These are phyloP conservation scores for Canis aureus DNA, from an alignment of 2,113 vertebrate species.

Conservation along the genomic window DNA sequence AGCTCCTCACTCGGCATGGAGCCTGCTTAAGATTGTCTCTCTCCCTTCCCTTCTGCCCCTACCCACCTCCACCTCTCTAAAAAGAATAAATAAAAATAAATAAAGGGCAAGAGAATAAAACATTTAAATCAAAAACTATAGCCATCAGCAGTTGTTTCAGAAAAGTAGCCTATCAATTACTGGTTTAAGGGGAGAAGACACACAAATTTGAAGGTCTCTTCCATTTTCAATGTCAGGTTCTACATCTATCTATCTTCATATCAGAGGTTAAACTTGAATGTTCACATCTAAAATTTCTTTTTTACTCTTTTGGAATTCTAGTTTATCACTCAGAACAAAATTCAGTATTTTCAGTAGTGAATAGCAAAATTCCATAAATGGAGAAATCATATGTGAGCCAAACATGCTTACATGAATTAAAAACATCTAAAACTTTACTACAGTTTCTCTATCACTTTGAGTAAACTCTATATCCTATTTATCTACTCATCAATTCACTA, in stretches of 20 bases:
- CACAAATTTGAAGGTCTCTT: neutral
- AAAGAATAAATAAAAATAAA: neutral
- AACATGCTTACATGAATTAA: neutral
- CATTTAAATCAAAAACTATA: neutral
- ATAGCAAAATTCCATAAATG: neutral
- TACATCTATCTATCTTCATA: neutral
- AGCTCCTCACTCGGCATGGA: neutral
- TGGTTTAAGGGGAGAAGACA: neutral
- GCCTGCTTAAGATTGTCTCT: neutral
- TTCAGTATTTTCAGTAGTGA: neutral
- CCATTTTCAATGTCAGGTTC: neutral
- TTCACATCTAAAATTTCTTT: neutral
- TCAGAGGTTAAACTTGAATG: neutral
- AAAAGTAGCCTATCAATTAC: neutral
- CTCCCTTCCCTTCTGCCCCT: neutral
- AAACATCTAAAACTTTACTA: neutral
- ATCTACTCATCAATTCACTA: neutral
- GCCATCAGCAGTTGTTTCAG: neutral
- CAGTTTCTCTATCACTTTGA: neutral
- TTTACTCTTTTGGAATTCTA: constrained; percentile 14
- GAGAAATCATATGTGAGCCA: neutral
- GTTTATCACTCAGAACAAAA: neutral
- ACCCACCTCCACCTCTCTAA: neutral
- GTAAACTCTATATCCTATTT: neutral
- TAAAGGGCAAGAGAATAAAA: neutral